Conservation (phyloP, 2,888 invertebrate species). For the Archips crataeganus region DNA sequence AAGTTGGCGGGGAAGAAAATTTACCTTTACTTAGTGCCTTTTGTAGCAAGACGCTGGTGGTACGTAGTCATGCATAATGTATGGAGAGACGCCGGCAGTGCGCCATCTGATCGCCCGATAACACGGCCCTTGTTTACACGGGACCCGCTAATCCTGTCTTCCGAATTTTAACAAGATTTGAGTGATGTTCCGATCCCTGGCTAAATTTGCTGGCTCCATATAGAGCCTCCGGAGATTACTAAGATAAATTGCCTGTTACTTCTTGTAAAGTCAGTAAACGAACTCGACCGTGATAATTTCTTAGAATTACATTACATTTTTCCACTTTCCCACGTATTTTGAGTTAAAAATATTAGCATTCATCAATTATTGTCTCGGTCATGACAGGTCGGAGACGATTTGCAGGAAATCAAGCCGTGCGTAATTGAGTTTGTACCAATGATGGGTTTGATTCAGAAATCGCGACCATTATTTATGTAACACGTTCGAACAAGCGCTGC, state of each 20-base stretch:
- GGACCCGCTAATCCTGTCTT: conserved; percentile 73
- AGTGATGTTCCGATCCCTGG: conserved; percentile 61
- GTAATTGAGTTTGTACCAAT: conserved; percentile 21
- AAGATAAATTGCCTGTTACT: conserved; percentile 59
- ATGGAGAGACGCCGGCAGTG: conserved; percentile 58
- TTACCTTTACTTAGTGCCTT: conserved; percentile 46
- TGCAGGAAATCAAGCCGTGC: conserved; percentile 5
- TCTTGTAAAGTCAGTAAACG: conserved; percentile 42
- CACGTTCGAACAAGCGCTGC: conserved; percentile 50
- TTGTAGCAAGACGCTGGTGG: conserved; percentile 61
- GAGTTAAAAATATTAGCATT: not conserved
- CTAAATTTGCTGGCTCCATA: conserved; percentile 51
- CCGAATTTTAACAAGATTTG: conserved; percentile 77
- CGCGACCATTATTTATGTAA: conserved; percentile 47
- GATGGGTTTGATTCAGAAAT: conserved; percentile 39
- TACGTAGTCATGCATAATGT: conserved; percentile 74
- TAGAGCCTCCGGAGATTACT: conserved; percentile 55
- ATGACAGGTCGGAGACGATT: not conserved
- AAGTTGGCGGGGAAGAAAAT: conserved; percentile 22
- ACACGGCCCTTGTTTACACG: conserved; percentile 75
- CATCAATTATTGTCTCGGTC: not conserved
- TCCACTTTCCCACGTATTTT: not conserved
- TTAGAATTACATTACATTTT: conserved; percentile 22
- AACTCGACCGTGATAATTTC: conserved; percentile 37
- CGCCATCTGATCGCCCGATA: conserved; percentile 76